Percentiles rank a stretch among this genome's conserved stretches.
Evolutionary conservation across 1,140 invertebrate species (phyloP).

Genomic region (Tachypleus tridentatus): DNA sequence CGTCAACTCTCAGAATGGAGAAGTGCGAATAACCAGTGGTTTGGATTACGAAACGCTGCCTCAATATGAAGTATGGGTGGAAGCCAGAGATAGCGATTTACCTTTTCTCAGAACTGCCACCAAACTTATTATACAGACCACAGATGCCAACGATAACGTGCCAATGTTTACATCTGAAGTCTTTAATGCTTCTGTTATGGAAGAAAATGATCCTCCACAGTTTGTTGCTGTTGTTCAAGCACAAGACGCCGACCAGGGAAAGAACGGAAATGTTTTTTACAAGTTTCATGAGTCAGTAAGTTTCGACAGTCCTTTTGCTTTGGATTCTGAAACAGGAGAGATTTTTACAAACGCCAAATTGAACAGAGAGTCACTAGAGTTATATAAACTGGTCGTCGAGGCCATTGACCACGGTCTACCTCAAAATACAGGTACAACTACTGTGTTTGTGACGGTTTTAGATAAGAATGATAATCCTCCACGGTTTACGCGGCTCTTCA

Average conservation of each 20-base stretch:
- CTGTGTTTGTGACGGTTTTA: constrained; percentile 64
- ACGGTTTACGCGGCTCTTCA: constrained; percentile 79
- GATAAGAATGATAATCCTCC: constrained; percentile 95
- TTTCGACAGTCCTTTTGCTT: constrained; percentile 48
- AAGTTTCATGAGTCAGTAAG: constrained; percentile 47
- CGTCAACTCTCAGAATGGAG: constrained; percentile 62
- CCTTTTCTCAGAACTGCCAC: constrained; percentile 56
- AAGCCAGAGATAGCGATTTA: constrained; percentile 70
- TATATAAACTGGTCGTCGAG: constrained; percentile 70
- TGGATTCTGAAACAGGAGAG: constrained; percentile 65
- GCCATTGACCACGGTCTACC: constrained; percentile 77
- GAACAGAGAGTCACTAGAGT: constrained; percentile 73
- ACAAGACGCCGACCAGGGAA: constrained; percentile 69
- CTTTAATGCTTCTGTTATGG: constrained; percentile 70
- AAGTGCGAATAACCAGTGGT: constrained; percentile 56
- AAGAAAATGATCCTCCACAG: constrained; percentile 70
- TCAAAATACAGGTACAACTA: constrained; percentile 65
- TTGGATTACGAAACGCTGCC: constrained; percentile 79
- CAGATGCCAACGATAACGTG: constrained; percentile 81
- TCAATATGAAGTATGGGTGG: constrained; percentile 81
- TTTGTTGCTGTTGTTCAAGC: constrained; percentile 66
- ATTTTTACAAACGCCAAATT: constrained; percentile 69
- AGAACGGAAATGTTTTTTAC: constrained; percentile 73
- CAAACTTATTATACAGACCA: constrained; percentile 67
- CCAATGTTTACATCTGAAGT: constrained; percentile 53